A percentile compares a stretch with the other conserved stretches of the same genome.
Conservation (phyloP, 1,140 invertebrate genomes). For the Prorops nasuta region DNA sequence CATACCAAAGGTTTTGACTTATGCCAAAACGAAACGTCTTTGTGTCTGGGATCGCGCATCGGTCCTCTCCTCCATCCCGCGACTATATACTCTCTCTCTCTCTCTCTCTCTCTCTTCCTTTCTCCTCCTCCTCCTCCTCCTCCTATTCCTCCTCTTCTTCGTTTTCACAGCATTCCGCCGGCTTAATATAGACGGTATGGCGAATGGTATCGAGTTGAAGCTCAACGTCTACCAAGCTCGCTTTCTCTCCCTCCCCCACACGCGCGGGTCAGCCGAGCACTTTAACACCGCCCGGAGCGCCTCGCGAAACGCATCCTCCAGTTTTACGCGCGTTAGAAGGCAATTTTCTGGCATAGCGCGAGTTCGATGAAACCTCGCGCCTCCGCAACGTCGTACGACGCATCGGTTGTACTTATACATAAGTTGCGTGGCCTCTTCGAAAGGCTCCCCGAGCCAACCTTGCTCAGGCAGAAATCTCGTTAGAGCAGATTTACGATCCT, state of each 20-base stretch:
- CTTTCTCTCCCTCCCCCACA: not conserved
- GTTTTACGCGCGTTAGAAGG: not conserved
- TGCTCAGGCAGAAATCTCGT: not conserved
- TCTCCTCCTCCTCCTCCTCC: slow-evolving; percentile 3
- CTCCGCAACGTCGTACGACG: too few species aligned
- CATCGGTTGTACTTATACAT: too few species aligned
- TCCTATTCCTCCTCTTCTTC: slow-evolving; percentile 27
- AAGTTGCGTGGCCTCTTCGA: too few species aligned
- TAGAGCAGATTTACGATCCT: not conserved
- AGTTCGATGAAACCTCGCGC: slow-evolving; percentile 23
- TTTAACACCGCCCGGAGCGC: too few species aligned
- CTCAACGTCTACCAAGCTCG: slow-evolving; percentile 24
- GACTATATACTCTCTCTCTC: slow-evolving; percentile 1
- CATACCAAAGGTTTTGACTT: slow-evolving; percentile 52
- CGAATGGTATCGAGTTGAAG: slow-evolving; percentile 41
- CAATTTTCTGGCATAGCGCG: slow-evolving; percentile 17
- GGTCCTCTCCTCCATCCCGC: not conserved
- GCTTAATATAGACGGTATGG: slow-evolving; percentile 46
- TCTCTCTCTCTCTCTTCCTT: slow-evolving; percentile 2
- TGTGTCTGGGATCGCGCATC: slow-evolving; percentile 36
- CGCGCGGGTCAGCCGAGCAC: too few species aligned
- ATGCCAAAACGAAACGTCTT: slow-evolving; percentile 55
- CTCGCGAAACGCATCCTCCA: too few species aligned
- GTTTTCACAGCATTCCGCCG: slow-evolving; percentile 36
- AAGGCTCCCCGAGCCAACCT: too few species aligned